Evolutionary conservation across 2,113 vertebrate genomes (phyloP), one percentile per base, ranked within the genome.

Genomic region (Ochotona princeps): DNA sequence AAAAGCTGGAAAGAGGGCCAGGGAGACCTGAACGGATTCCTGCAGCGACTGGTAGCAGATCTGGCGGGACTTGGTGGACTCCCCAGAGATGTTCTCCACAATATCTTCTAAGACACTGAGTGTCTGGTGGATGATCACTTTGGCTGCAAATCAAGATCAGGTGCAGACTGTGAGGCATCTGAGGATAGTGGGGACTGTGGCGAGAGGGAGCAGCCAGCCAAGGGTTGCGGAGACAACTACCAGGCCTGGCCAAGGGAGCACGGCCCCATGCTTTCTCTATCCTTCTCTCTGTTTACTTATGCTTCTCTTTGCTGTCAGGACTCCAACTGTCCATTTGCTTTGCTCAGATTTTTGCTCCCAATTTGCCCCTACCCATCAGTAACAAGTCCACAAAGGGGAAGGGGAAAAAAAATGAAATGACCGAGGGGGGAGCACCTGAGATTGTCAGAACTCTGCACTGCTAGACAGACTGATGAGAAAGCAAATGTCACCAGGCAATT

Each of bases 1-100:
- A 97, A 99, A 99, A 95, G 98, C 98, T 83, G 99, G 99, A 96
- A 99, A 99, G 96, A 99, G 99, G 95, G 98, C 98, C 93, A 99
- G 98, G 60, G 99, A 99, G 96, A 99, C 99, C 98, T 99, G 99
- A 94, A 99, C 99, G 0, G 99, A 99, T 95, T 99, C 99, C 98
- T 99, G 99, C 92, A 99, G 98, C 1, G 99, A 99, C 98, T 99
- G 99, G 96, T 99, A 99, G 97, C 99, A 99, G 97, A 99, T 99
- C 98, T 99, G 99, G 8, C 99, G 99, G 18, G 99, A 99, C 97
- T 99, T 99, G 94, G 99, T 99, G 95, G 99, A 98, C 95, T 99
- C 99, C 86, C 99, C 99, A 6, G 99, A 99, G 94, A 99, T 98
- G 94, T 98, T 99, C 97, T 99, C 99, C 91, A 99, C 99, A 0